Evolutionary conservation across 2,888 invertebrate genomes (phyloP).

Genomic region (Gari tellinella): DNA sequence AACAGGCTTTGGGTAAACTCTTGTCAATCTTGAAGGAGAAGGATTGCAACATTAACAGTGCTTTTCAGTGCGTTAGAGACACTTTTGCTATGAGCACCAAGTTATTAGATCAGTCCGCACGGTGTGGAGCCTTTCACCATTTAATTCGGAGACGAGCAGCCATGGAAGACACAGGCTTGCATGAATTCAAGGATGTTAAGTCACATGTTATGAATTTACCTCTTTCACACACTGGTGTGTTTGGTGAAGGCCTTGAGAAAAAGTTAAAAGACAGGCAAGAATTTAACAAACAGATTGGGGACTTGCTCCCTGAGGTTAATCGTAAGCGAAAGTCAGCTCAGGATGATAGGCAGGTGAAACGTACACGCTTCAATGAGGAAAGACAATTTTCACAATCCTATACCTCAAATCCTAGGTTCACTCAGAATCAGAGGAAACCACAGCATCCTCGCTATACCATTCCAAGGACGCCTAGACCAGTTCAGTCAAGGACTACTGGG

Average conservation of each 20-base stretch:
- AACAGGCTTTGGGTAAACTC: slow-evolving; percentile 23
- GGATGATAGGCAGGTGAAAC: not conserved
- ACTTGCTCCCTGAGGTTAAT: slow-evolving; percentile 31
- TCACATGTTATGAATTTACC: slow-evolving; percentile 24
- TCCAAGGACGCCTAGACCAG: not conserved
- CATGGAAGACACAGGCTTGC: slow-evolving; percentile 35
- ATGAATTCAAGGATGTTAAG: slow-evolving; percentile 28
- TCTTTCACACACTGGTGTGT: slow-evolving; percentile 31
- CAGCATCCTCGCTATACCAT: not conserved
- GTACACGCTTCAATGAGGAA: not conserved
- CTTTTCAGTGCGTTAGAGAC: slow-evolving; percentile 36
- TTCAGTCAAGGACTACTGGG: not conserved
- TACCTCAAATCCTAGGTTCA: no score
- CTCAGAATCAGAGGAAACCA: not conserved
- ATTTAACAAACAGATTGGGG: slow-evolving; percentile 33
- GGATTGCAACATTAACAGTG: slow-evolving; percentile 20
- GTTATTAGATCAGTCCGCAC: slow-evolving; percentile 27
- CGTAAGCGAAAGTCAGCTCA: not conserved
- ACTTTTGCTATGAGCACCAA: slow-evolving; percentile 50
- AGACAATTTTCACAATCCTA: slow-evolving; percentile 10
- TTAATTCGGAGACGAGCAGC: slow-evolving; percentile 21
- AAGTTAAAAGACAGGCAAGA: slow-evolving; percentile 40
- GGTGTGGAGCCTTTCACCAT: slow-evolving; percentile 35
- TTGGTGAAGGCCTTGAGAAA: slow-evolving; percentile 28
- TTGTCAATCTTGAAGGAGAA: slow-evolving; percentile 12